phyloP scores from a whole-genome alignment of 53 echinoderm and acorn worm species.

The Paelopatides confundens region DNA sequence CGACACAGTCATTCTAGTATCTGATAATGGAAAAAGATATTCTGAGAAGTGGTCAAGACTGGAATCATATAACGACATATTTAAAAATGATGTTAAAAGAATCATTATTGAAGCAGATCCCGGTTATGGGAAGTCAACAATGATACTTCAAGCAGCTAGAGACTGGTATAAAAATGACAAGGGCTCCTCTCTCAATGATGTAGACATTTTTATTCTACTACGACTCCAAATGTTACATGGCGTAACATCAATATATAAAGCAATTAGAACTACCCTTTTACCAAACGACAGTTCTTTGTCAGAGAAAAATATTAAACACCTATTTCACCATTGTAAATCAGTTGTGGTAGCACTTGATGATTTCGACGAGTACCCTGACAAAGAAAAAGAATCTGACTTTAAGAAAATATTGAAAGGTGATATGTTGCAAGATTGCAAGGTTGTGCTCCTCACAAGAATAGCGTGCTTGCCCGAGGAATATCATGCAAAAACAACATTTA shows the following conservation, averaged over 20 bases:
- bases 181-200: too few relatives aligned
- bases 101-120: constrained; percentile 6
- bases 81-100: not conserved
- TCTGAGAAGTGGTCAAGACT: not conserved
- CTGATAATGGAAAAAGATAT: not conserved
- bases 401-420: not conserved
- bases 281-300: not conserved
- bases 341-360: not conserved
- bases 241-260: not conserved
- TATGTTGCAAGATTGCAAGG: not conserved
- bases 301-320: not conserved
- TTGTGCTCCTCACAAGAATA: not conserved
- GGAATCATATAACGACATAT: constrained; percentile 6
- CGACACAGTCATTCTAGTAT: not conserved
- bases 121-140: too few relatives aligned
- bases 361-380: constrained; percentile 19
- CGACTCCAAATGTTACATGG: not conserved
- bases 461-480: not conserved
- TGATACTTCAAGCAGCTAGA: not conserved
- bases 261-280: not conserved
- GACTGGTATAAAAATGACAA: not conserved
- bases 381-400: too few relatives aligned
- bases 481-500: not conserved
- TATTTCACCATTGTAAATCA: not conserved
- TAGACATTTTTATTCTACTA: too few relatives aligned